phyloP scores from a whole-genome alignment of 2,888 invertebrate species.

The Parelbella ahira region DNA sequence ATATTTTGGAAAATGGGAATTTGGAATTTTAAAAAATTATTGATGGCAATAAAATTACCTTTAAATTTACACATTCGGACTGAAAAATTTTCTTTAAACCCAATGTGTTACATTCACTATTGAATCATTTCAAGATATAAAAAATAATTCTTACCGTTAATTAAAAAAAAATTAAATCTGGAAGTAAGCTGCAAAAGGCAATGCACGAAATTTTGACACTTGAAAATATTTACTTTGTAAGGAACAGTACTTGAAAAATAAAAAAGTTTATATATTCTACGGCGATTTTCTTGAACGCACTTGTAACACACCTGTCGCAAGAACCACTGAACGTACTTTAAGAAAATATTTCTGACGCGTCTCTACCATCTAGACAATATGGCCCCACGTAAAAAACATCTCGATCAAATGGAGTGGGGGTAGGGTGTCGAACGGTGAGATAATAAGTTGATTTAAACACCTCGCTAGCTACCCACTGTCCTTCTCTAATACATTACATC shows the following conservation, averaged over 20 bases:
- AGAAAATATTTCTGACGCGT: constrained; percentile 34
- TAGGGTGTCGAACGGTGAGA: constrained; percentile 31
- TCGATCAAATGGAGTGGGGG: constrained; percentile 34
- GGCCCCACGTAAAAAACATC: constrained; percentile 29
- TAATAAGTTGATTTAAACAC: constrained; percentile 4
- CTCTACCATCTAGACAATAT: constrained; percentile 31
- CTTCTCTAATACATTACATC: constrained; percentile 21
- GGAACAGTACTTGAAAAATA: too few species aligned
- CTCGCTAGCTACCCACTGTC: background rate
- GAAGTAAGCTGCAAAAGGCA: too few species aligned
- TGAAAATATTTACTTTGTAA: too few species aligned
- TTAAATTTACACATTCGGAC: too few species aligned
- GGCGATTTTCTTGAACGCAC: constrained; percentile 8
- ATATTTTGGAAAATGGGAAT: too few species aligned
- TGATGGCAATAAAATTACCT: too few species aligned
- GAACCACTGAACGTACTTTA: constrained; percentile 34
- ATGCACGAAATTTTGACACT: too few species aligned
- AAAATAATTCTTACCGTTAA: background rate
- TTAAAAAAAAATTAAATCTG: too few species aligned
- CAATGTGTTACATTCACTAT: too few species aligned
- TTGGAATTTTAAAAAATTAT: too few species aligned
- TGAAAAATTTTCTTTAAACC: too few species aligned
- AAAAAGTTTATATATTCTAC: background rate
- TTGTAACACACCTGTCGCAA: constrained; percentile 17
- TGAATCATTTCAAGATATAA: too few species aligned